A percentile compares a stretch with the other conserved stretches of the same genome.
These are phyloP conservation scores for Drosophila percnosoma DNA, from an alignment of 2,888 invertebrate species.

Conservation along the genomic window DNA sequence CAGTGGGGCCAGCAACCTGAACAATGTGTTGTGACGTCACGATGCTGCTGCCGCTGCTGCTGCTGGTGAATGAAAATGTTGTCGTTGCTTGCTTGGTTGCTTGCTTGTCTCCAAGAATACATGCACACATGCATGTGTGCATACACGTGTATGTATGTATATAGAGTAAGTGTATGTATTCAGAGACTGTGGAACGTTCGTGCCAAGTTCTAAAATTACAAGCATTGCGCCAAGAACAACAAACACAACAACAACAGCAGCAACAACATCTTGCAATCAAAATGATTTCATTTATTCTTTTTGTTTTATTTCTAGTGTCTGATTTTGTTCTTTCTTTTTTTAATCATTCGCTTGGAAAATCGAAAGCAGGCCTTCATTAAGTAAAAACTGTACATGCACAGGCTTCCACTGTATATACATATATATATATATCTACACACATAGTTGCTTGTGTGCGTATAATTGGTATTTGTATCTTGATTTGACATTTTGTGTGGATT, in stretches of 20 bases:
- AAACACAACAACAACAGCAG: slow-evolving; percentile 21
- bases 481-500: slow-evolving; percentile 9
- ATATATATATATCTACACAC: background rate
- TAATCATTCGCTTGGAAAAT: slow-evolving; percentile 61
- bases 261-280: slow-evolving; percentile 34
- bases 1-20: slow-evolving; percentile 74
- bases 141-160: background rate
- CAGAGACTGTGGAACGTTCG: slow-evolving; percentile 36
- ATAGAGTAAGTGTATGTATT: slow-evolving; percentile 24
- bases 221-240: slow-evolving; percentile 44
- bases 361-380: slow-evolving; percentile 57
- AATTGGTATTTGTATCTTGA: background rate
- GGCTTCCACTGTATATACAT: background rate
- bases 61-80: slow-evolving; percentile 59
- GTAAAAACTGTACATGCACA: slow-evolving; percentile 22
- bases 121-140: background rate
- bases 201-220: slow-evolving; percentile 80
- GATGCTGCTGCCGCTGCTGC: slow-evolving; percentile 17
- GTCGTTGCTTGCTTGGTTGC: slow-evolving; percentile 19
- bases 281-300: slow-evolving; percentile 49
- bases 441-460: background rate
- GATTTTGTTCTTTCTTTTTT: slow-evolving; percentile 15
- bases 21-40: slow-evolving; percentile 54
- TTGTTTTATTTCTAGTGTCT: slow-evolving; percentile 2
- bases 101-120: slow-evolving; percentile 32